Percentiles rank a stretch among this genome's conserved stretches.
phyloP scores from a whole-genome alignment of 1,140 invertebrate genomes.

The Coenobita brevimanus region DNA sequence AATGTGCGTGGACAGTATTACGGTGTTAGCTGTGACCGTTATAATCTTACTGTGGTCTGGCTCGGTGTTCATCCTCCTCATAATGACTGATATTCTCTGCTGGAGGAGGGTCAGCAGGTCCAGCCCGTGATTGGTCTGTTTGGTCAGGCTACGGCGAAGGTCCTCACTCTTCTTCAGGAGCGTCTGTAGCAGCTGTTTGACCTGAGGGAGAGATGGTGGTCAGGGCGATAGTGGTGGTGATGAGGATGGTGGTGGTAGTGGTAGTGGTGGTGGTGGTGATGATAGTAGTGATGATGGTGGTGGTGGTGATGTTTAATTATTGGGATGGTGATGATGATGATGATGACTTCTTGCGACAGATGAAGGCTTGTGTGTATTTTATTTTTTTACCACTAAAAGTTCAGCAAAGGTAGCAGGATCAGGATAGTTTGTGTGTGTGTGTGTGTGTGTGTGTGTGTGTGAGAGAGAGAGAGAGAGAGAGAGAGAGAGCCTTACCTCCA shows the following conservation, averaged over 20 bases:
- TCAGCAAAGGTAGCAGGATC: too few species aligned
- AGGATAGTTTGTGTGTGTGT: background rate
- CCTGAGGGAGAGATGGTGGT: constrained; percentile 22
- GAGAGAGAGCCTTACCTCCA: constrained; percentile 33
- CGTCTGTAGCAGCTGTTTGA: constrained; percentile 61
- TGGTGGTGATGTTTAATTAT: too few species aligned
- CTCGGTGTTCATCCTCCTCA: constrained; percentile 65
- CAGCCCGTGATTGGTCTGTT: constrained; percentile 62
- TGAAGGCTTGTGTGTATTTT: too few species aligned
- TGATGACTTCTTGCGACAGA: too few species aligned
- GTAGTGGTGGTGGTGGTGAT: too few species aligned
- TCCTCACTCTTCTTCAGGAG: constrained; percentile 67
- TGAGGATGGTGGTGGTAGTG: background rate
- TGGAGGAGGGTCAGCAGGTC: constrained; percentile 64
- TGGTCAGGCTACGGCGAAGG: constrained; percentile 54
- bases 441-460: background rate
- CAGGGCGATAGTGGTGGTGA: background rate
- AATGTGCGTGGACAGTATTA: too few species aligned
- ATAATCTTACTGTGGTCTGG: constrained; percentile 55
- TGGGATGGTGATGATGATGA: too few species aligned
- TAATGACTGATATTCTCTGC: constrained; percentile 53
- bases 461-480: background rate
- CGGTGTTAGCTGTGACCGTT: too few species aligned
- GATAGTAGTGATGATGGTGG: too few species aligned
- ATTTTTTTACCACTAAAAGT: too few species aligned